Percentiles rank a stretch among this genome's conserved stretches.
Conservation (phyloP, 2,888 invertebrate species). For the Drosophila mercatorum region DNA sequence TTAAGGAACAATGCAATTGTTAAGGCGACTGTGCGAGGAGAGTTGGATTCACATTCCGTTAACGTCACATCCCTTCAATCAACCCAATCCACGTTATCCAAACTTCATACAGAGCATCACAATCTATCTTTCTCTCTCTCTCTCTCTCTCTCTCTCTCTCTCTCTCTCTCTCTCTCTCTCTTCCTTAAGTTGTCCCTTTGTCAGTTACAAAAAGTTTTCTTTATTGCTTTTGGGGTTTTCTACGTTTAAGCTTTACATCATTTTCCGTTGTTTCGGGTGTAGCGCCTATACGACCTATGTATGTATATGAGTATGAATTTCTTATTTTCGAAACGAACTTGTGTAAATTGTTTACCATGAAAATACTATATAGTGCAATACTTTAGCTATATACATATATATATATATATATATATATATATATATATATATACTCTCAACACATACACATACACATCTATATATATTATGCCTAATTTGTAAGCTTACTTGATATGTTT, state of each 20-base stretch:
- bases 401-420: constrained; percentile 31
- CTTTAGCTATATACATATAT: constrained; percentile 55
- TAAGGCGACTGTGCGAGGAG: constrained; percentile 24
- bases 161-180: not conserved
- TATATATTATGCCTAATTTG: constrained; percentile 45
- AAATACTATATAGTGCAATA: constrained; percentile 72
- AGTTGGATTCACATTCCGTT: constrained; percentile 52
- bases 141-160: constrained; percentile 2
- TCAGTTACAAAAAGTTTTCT: constrained; percentile 11
- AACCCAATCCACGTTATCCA: not conserved
- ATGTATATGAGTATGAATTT: constrained; percentile 20
- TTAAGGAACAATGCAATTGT: constrained; percentile 50
- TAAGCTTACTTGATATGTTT: constrained; percentile 70
- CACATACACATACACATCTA: constrained; percentile 12
- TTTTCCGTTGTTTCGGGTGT: constrained; percentile 22
- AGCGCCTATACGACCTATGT: constrained; percentile 14
- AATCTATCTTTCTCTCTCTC: constrained; percentile 8
- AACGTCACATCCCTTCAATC: not conserved
- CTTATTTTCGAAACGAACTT: constrained; percentile 34
- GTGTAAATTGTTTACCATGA: constrained; percentile 72
- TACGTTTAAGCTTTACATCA: constrained; percentile 14
- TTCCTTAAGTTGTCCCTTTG: constrained; percentile 21
- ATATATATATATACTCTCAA: constrained; percentile 27
- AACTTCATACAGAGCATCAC: not conserved
- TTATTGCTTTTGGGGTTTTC: constrained; percentile 9